Evolutionary conservation across 2,888 invertebrate species (phyloP), one percentile per base, ranked within the genome.

Genomic region (Elegia similella): DNA sequence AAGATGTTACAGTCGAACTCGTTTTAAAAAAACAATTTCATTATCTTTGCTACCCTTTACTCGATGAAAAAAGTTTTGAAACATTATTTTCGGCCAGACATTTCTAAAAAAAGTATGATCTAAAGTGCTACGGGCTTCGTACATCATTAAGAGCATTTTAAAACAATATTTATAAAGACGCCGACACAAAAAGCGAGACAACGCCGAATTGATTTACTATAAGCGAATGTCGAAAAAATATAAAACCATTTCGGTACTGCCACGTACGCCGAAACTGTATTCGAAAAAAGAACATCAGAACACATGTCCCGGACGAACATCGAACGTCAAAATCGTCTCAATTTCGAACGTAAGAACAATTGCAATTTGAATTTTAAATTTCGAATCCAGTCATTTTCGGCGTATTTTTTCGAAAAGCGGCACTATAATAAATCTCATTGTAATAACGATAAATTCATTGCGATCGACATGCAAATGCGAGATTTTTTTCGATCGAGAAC

Each of bases 401-500:
- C 70, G 73, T 75, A 80, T 87, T 89, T 89, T 89, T 90, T 87
- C 81, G 80, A 67, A 83, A 86, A 82, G 82, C 76, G 80, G 80
- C 75, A 69, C 70, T 68, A 71, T 79, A 87, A 91, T 91, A 91
- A 91, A 91, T 91, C 91, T 86, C 72, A 62, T 65, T 65, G 86
- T 89, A 90, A 91, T 91, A 91, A 91, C 90, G 73, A 91, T 91
- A 91, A 91, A 91, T 91, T 91, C 90, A 90, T 91, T 90, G 89
- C 85, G 71, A 88, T 90, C 87, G 91, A 88, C 91, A 91, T 91
- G 91, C 89, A 90, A 91, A 91, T 90, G 90, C 80, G 70, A 73
- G 81, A 86, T 88, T 87, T 86, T 88, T 89, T 90, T 88, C 79
- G 79, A 80, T 79, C 77, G 69, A 75, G 79, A 80, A 78, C 76